A percentile compares a stretch with the other conserved stretches of the same genome.
phyloP scores from a whole-genome alignment of 2,888 invertebrate genomes.

The Pristionchus maxplancki region DNA sequence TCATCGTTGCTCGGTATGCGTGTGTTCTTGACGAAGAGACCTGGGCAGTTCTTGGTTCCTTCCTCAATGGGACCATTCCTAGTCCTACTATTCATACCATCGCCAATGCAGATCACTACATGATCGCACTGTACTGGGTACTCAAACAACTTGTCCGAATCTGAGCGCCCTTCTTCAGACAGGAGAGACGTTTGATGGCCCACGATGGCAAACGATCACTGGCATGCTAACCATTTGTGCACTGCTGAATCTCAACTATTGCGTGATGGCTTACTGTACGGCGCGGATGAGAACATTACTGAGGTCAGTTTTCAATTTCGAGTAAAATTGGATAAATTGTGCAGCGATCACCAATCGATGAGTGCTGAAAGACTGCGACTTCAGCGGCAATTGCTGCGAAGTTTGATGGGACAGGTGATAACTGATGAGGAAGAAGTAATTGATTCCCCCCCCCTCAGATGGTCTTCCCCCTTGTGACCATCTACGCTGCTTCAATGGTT shows the following conservation, averaged over 20 bases:
- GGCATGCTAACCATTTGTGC: not conserved
- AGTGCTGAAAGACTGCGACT: not conserved
- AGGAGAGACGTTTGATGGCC: not conserved
- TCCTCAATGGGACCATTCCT: not conserved
- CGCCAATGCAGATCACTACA: not conserved
- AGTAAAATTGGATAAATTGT: not conserved
- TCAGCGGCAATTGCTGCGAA: not conserved
- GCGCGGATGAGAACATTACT: not conserved
- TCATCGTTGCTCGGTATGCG: not conserved
- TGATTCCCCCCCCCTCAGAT: not conserved
- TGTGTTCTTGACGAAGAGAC: not conserved
- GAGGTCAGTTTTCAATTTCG: not conserved
- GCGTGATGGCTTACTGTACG: not conserved
- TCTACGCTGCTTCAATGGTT: not conserved
- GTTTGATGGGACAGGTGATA: not conserved
- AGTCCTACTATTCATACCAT: not conserved
- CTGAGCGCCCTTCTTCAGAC: not conserved
- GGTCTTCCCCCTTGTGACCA: not conserved
- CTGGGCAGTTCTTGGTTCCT: not conserved
- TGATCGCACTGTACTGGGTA: not conserved
- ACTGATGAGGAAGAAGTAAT: no score
- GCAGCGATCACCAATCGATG: not conserved
- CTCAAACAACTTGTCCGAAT: no score
- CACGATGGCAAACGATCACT: not conserved
- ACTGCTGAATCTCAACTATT: not conserved